Conservation (phyloP, 2,888 invertebrate genomes). For the Drosophila neoperkinsi region DNA sequence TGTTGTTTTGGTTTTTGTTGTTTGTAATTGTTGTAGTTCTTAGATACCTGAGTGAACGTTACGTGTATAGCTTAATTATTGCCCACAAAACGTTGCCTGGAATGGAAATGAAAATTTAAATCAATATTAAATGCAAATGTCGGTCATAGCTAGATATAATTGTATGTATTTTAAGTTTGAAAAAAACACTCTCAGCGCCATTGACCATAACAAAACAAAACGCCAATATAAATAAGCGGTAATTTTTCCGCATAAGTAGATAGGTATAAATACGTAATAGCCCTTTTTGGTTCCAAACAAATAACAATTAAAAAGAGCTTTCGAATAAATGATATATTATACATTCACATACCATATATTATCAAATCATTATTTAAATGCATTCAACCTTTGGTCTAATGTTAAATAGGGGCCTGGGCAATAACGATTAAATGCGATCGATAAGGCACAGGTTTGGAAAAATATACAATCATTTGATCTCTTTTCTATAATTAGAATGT, state of each 20-base stretch:
- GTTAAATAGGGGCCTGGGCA: neutral
- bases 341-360: neutral
- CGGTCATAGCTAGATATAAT: slow-evolving; percentile 16
- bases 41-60: slow-evolving; percentile 67
- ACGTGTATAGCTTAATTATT: slow-evolving; percentile 77
- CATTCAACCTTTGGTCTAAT: slow-evolving; percentile 12
- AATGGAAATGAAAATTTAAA: slow-evolving; percentile 57
- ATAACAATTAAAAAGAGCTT: slow-evolving; percentile 36
- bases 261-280: slow-evolving; percentile 31
- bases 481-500: slow-evolving; percentile 3
- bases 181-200: slow-evolving; percentile 22
- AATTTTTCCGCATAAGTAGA: slow-evolving; percentile 46
- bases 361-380: neutral
- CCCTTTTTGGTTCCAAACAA: slow-evolving; percentile 17
- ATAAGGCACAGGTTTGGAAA: neutral
- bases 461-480: neutral
- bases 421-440: slow-evolving; percentile 8
- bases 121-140: slow-evolving; percentile 56
- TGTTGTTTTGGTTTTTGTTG: slow-evolving; percentile 13
- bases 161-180: slow-evolving; percentile 17
- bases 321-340: neutral
- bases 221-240: neutral
- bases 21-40: slow-evolving; percentile 34
- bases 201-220: slow-evolving; percentile 41
- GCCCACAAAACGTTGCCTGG: slow-evolving; percentile 62